Conservation (phyloP, 2,888 invertebrate species). For the Cylloceria caligata region DNA sequence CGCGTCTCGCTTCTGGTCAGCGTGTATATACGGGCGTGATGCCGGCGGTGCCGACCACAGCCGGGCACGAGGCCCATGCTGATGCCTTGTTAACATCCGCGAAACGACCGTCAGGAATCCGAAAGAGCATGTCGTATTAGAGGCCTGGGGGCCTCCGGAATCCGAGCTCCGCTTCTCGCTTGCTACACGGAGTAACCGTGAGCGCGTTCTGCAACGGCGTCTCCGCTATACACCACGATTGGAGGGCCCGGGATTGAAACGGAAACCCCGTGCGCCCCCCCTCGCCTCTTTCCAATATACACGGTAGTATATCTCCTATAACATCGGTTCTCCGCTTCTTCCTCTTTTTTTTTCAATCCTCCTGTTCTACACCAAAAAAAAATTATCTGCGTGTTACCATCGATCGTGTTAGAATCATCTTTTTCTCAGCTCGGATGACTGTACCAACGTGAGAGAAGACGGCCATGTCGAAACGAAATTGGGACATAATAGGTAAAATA, state of each 20-base stretch:
- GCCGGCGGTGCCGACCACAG: constrained; percentile 72
- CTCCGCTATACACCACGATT: constrained; percentile 26
- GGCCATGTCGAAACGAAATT: constrained; percentile 38
- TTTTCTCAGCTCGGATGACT: constrained; percentile 46
- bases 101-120: constrained; percentile 82
- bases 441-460: not conserved
- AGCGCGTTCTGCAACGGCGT: constrained; percentile 49
- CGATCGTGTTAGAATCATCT: constrained; percentile 60
- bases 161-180: constrained; percentile 59
- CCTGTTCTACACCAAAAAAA: constrained; percentile 34
- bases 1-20: constrained; percentile 63
- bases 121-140: constrained; percentile 83
- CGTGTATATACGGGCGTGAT: constrained; percentile 53
- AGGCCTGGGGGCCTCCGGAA: constrained; percentile 65
- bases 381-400: constrained; percentile 62
- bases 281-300: constrained; percentile 29
- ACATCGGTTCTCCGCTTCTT: constrained; percentile 37
- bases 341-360: constrained; percentile 25
- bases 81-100: constrained; percentile 84
- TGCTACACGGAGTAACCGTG: constrained; percentile 49
- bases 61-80: constrained; percentile 82
- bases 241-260: constrained; percentile 49
- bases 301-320: constrained; percentile 53
- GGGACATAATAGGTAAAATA: constrained; percentile 53
- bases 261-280: constrained; percentile 37